Evolutionary conservation across 2,113 vertebrate species (phyloP).

Genomic region (Cepphus grylle): DNA sequence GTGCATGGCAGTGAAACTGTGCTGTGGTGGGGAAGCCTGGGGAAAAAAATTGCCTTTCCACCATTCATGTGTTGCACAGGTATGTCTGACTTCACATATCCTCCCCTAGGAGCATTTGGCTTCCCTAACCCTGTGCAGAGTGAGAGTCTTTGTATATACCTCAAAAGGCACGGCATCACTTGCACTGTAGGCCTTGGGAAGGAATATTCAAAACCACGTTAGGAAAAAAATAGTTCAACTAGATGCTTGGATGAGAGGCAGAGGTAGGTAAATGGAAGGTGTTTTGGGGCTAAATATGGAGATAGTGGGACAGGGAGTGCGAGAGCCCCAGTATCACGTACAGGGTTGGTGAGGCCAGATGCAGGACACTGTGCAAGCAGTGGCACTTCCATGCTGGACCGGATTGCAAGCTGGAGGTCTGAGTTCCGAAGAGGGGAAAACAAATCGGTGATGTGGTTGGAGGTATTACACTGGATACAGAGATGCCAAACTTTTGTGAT

Average conservation of each 20-base stretch:
- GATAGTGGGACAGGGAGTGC: accelerated
- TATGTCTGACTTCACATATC: background rate
- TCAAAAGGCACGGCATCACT: background rate
- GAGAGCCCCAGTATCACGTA: accelerated
- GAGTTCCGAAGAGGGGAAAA: background rate
- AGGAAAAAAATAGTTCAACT: background rate
- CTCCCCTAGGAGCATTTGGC: background rate
- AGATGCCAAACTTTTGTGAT: background rate
- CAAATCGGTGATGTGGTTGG: background rate
- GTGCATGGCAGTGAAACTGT: background rate
- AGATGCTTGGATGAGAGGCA: background rate
- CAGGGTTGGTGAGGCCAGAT: background rate
- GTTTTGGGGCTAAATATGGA: background rate
- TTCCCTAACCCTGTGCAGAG: background rate
- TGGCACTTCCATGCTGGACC: accelerated
- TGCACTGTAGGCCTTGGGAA: background rate
- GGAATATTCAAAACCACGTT: background rate
- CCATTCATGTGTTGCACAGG: background rate
- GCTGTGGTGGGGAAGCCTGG: background rate
- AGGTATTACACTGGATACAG: background rate
- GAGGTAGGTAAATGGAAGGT: background rate
- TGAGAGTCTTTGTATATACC: background rate
- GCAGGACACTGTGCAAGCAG: background rate
- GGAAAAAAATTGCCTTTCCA: background rate
- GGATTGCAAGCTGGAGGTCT: background rate